Evolutionary conservation across 2,797 vertebrate species (phyloP).

Genomic region (Argentina silus): DNA sequence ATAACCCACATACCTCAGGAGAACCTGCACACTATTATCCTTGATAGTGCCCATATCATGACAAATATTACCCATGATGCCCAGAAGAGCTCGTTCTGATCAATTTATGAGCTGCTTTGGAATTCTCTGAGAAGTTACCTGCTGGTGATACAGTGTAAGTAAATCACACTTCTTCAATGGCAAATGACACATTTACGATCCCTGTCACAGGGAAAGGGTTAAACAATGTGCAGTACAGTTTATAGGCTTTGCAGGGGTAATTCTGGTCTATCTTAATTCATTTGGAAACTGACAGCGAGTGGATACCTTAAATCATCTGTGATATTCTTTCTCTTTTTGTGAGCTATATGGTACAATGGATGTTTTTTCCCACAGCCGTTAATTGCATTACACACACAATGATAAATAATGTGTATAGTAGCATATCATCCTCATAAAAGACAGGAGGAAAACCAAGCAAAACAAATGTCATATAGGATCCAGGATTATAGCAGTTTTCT

Average conservation of each 20-base stretch:
- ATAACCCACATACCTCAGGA: not conserved
- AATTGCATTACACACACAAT: constrained; percentile 8
- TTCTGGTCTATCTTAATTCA: constrained; percentile 39
- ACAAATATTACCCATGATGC: constrained; percentile 21
- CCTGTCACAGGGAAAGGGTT: constrained; percentile 41
- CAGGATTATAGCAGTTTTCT: not conserved
- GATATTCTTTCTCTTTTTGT: not conserved
- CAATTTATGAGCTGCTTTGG: constrained; percentile 31
- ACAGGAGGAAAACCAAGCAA: not conserved
- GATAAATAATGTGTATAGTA: not conserved
- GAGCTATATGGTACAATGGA: not conserved
- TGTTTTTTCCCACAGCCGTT: not conserved
- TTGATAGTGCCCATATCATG: constrained; percentile 17
- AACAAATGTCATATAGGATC: not conserved
- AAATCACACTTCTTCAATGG: constrained; percentile 25
- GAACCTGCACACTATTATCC: constrained; percentile 24
- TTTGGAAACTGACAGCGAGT: constrained; percentile 44
- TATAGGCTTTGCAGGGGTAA: constrained; percentile 23
- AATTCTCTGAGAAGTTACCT: constrained; percentile 18
- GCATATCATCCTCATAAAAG: not conserved
- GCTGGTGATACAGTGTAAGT: constrained; percentile 21
- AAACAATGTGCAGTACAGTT: constrained; percentile 33
- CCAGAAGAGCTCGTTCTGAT: constrained; percentile 14
- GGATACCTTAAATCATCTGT: constrained; percentile 22
- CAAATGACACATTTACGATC: constrained; percentile 42